These are phyloP conservation scores for Casuarius casuarius DNA, from an alignment of 2,113 vertebrate species.

Conservation along the genomic window DNA sequence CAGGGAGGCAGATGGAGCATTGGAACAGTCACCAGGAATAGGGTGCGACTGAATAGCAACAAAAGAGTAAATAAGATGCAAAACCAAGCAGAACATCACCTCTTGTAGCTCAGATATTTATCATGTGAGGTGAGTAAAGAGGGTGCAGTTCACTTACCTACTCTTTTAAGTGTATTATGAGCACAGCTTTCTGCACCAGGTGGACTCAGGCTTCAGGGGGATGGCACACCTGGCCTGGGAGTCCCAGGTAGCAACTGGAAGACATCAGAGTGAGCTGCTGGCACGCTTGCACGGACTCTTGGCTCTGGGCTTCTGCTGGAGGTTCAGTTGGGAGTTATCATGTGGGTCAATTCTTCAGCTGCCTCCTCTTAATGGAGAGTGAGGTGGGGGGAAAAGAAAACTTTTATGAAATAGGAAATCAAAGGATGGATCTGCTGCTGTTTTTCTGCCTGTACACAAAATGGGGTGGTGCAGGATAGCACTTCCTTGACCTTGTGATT, in stretches of 20 bases:
- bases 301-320: neutral
- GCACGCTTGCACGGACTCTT: rapidly evolving
- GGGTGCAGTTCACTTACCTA: neutral
- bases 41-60: neutral
- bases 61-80: neutral
- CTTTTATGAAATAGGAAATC: neutral
- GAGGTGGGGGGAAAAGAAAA: neutral
- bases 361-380: neutral
- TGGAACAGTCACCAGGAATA: neutral
- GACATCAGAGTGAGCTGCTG: neutral
- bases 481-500: neutral
- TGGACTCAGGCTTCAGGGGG: neutral
- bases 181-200: neutral
- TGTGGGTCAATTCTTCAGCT: neutral
- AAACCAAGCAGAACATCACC: neutral
- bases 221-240: neutral
- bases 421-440: neutral
- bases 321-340: neutral
- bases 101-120: neutral
- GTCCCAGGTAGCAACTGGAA: neutral
- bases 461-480: neutral
- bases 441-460: neutral
- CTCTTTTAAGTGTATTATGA: rapidly evolving
- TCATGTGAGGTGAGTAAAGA: neutral
- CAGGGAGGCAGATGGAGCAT: neutral